A percentile compares a stretch with the other conserved stretches of the same genome.
Evolutionary conservation across 2,113 vertebrate genomes (phyloP).

Genomic region (Ariopsis seemanni): DNA sequence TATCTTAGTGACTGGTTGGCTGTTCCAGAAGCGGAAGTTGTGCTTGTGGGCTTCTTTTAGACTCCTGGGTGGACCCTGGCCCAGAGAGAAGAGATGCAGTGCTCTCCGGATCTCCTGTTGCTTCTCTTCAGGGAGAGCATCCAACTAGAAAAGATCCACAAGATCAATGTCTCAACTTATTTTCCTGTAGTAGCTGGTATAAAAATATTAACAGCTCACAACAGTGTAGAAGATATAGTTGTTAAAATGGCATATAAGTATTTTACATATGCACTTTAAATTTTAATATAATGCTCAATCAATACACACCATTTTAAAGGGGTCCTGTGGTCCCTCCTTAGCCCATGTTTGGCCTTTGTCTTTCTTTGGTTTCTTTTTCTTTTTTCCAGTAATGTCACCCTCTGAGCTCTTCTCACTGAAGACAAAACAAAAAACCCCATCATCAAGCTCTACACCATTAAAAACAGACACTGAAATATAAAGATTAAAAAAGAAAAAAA

Average conservation of each 20-base stretch:
- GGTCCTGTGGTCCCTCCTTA: constrained; percentile 78
- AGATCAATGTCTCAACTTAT: not conserved
- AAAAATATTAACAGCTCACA: not conserved
- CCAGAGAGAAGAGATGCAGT: constrained; percentile 92
- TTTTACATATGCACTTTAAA: not conserved
- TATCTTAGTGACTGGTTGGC: constrained; percentile 90
- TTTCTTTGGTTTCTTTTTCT: constrained; percentile 85
- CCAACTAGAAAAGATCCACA: constrained; percentile 73
- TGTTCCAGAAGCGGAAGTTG: constrained; percentile 94
- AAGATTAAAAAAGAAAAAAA: not conserved
- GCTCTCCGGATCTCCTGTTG: constrained; percentile 97
- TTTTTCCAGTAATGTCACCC: constrained; percentile 78
- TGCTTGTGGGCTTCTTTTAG: constrained; percentile 88
- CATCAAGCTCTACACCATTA: not conserved
- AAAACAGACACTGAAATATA: not conserved
- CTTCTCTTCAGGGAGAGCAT: constrained; percentile 86
- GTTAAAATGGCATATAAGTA: not conserved
- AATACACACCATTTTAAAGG: constrained; percentile 59
- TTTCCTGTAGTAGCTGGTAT: not conserved
- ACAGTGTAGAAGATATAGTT: not conserved
- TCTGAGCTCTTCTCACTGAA: constrained; percentile 76
- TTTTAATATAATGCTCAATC: not conserved
- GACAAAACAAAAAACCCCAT: constrained; percentile 2
- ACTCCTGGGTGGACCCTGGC: constrained; percentile 85
- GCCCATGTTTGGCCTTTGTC: constrained; percentile 82